Evolutionary conservation across 2,888 invertebrate species (phyloP).

Genomic region (Lypha dubia): DNA sequence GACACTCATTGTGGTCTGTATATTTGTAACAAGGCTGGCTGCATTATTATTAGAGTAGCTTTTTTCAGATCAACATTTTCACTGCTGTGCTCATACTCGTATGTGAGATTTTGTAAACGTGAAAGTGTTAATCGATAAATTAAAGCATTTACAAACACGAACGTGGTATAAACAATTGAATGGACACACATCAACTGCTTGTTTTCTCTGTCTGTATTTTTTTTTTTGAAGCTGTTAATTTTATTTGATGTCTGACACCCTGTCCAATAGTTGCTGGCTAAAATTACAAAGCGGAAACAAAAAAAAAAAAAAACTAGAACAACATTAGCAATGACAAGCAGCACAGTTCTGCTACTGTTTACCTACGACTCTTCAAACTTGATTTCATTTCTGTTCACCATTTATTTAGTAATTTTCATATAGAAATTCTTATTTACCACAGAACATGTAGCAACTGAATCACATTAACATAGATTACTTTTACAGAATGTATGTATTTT

Average conservation of each 20-base stretch:
- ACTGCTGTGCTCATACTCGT: neutral
- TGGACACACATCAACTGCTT: conserved; percentile 53
- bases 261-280: conserved; percentile 49
- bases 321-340: conserved; percentile 18
- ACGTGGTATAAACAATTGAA: conserved; percentile 35
- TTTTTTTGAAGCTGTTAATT: conserved; percentile 68
- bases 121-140: conserved; percentile 73
- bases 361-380: conserved; percentile 13
- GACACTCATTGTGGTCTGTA: neutral
- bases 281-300: too few relatives aligned
- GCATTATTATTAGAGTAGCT: conserved; percentile 53
- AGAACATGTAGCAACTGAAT: conserved; percentile 11
- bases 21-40: conserved; percentile 11
- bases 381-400: conserved; percentile 53
- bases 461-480: conserved; percentile 60
- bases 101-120: conserved; percentile 56
- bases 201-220: too few relatives aligned
- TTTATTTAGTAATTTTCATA: conserved; percentile 54
- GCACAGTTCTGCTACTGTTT: conserved; percentile 3
- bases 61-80: conserved; percentile 23
- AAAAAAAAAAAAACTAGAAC: conserved; percentile 18
- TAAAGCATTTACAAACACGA: conserved; percentile 71
- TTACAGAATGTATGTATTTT: conserved; percentile 32
- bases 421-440: conserved; percentile 32
- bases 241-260: conserved; percentile 68